Percentiles rank a stretch among this genome's conserved stretches.
These are phyloP conservation scores for Episyrphus balteatus DNA, from an alignment of 1,140 invertebrate species.

Conservation along the genomic window DNA sequence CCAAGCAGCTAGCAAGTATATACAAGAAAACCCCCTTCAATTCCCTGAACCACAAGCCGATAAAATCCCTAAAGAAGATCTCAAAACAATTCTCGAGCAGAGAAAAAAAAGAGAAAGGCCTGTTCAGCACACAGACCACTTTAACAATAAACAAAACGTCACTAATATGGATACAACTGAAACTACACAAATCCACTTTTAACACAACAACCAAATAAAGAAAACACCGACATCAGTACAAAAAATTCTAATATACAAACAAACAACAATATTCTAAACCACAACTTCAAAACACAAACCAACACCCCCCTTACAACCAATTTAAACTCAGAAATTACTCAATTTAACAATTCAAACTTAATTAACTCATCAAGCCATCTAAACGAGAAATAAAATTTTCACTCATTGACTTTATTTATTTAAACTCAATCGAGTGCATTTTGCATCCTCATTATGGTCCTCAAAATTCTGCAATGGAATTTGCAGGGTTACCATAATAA, in stretches of 20 bases:
- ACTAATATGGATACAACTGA: too few relatives aligned
- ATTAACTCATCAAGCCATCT: too few relatives aligned
- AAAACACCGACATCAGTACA: too few relatives aligned
- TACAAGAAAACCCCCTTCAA: not conserved
- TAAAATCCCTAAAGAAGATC: not conserved
- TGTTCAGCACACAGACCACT: too few relatives aligned
- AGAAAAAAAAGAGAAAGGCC: not conserved
- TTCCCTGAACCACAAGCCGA: not conserved
- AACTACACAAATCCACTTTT: too few relatives aligned
- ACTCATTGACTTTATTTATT: too few relatives aligned
- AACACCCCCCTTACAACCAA: not conserved
- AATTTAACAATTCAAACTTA: too few relatives aligned
- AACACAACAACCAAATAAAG: too few relatives aligned
- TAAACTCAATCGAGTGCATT: not conserved
- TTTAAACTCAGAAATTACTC: not conserved
- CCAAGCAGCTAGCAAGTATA: not conserved
- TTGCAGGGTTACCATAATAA: slow-evolving; percentile 1
- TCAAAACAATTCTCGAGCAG: not conserved
- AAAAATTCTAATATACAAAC: not conserved
- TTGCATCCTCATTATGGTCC: not conserved
- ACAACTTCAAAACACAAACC: not conserved
- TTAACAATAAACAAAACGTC: too few relatives aligned
- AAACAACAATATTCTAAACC: not conserved
- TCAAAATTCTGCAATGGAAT: slow-evolving; percentile 1
- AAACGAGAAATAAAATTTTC: not conserved